Base-by-base conservation (phyloP, 1,140 invertebrate species). In the Hycleus cichorii region DNA sequence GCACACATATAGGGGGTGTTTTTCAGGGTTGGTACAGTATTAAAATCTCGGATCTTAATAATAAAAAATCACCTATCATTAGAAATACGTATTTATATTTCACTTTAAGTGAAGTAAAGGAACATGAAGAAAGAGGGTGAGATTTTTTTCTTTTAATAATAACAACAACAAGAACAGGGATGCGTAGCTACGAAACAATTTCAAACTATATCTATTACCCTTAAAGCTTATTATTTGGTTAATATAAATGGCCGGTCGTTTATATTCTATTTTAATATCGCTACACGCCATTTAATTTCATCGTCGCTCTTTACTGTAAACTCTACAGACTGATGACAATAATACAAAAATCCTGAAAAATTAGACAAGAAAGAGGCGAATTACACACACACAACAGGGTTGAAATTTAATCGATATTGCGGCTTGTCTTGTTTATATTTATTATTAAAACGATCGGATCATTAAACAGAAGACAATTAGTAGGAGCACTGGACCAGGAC, bases 21-120 rank as follows among this genome's bases (percentile, higher is more conserved):
- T 42, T 52, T n/a, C 43, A 25, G 50, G 50, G 50, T 47, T 48
- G 45, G 4, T 32, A 5, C 32, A 18, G 63, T 63, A 64, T 61
- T 59, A 63, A 65, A 61, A 60, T 61, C 58, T 47, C 57, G 60
- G 62, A 65, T 66, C 64, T 66, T 62, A 66, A 66, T 66, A 66
- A 66, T 66, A 66, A 66, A 66, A 66, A 64, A 66, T 66, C 55
- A 66, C 64, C 59, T 66, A 66, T 66, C 64, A 64, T 66, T 66
- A 66, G 59, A 58, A 58, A 57, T 18, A 18, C 18, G 18, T 18
- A 18, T 18, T 18, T 18, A 18, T 18, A 18, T 18, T 18, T 18
- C 18, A 18, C 18, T 18, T 18, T 18, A 18, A 18, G 18, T 18
- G 18, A 18, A 18, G 18, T 18, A 54, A 39, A 39, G 6, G 6